These are phyloP conservation scores for Rynchops niger DNA, from an alignment of 2,113 vertebrate species.

Conservation along the genomic window DNA sequence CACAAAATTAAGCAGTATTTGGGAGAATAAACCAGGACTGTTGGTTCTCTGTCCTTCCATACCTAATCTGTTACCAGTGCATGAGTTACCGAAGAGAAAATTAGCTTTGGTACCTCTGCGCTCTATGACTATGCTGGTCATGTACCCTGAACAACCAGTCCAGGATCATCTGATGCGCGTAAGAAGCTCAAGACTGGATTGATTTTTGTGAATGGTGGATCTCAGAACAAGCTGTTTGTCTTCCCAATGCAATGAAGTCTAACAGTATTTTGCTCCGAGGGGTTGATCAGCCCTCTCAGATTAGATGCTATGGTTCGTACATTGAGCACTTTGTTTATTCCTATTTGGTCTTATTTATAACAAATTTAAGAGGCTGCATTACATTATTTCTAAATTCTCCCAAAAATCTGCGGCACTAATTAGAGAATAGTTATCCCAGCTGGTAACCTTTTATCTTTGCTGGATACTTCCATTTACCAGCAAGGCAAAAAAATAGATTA, in stretches of 20 bases:
- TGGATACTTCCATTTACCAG: conserved; percentile 73
- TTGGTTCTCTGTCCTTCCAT: neutral
- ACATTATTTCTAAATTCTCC: conserved; percentile 65
- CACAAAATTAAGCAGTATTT: neutral
- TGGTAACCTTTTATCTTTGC: conserved; percentile 77
- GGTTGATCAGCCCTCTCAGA: neutral
- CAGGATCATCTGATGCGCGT: neutral
- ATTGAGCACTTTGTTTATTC: neutral
- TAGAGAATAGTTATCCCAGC: conserved; percentile 76
- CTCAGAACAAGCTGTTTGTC: neutral
- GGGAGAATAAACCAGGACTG: neutral
- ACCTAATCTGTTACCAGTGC: neutral
- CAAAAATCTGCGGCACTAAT: conserved; percentile 69
- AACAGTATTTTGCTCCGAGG: neutral
- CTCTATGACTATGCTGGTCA: neutral
- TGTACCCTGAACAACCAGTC: neutral
- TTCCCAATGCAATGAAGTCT: neutral
- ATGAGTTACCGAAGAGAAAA: neutral
- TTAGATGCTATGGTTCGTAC: neutral
- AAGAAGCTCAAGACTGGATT: neutral
- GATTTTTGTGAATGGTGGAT: neutral
- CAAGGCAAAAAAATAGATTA: conserved; percentile 66
- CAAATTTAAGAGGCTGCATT: conserved; percentile 55
- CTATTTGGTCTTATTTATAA: conserved; percentile 21
- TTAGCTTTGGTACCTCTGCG: neutral